Conservation (phyloP, 2,113 vertebrate genomes). For the Melanerpes formicivorus region DNA sequence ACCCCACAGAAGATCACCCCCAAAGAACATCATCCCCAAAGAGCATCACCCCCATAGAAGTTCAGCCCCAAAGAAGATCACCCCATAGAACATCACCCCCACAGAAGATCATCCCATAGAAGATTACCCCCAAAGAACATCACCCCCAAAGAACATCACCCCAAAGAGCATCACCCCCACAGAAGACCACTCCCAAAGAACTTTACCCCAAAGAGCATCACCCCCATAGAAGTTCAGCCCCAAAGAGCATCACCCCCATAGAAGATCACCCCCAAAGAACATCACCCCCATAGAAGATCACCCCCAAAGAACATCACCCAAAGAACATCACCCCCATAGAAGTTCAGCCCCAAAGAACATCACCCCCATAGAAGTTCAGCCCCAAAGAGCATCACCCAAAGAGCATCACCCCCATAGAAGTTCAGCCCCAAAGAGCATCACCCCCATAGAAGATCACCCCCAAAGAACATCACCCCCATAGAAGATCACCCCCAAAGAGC, state of each 20-base stretch:
- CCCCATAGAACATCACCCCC: background rate
- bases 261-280: background rate
- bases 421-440: background rate
- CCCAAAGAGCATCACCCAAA: background rate
- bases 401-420: background rate
- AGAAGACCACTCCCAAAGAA: too few relatives aligned
- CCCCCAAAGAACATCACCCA: too few relatives aligned
- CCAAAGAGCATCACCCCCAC: too few relatives aligned
- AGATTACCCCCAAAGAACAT: background rate
- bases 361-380: background rate
- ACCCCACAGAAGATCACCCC: background rate
- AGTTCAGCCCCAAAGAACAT: too few relatives aligned
- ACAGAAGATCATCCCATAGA: background rate
- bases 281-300: background rate
- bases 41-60: accelerated
- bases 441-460: background rate
- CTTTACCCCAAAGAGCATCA: accelerated
- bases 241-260: background rate
- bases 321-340: background rate
- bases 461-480: background rate
- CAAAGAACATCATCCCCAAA: background rate
- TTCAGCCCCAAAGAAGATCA: background rate
- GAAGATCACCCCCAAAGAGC: too few relatives aligned
- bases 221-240: background rate
- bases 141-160: background rate